phyloP scores from a whole-genome alignment of 1,140 invertebrate species.

The Trachymyrmex cornetzi region DNA sequence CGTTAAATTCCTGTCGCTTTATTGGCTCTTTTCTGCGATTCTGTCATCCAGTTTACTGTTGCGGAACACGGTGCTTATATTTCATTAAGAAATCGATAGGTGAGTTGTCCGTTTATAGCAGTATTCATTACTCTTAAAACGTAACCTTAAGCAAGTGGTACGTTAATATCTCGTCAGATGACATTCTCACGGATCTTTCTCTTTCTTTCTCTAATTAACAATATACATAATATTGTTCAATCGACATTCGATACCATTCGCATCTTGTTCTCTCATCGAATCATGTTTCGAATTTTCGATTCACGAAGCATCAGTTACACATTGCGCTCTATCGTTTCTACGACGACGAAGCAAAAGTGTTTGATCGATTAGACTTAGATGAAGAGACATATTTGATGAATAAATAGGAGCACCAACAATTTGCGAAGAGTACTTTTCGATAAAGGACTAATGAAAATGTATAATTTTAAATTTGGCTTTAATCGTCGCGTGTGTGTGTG shows the following conservation, averaged over 20 bases:
- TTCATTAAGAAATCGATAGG: constrained; percentile 4
- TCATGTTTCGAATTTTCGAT: constrained; percentile 15
- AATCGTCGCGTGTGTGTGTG: not conserved
- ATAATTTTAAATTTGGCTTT: not conserved
- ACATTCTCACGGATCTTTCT: not conserved
- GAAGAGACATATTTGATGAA: not conserved
- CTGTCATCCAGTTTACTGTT: not conserved
- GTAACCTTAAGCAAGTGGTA: constrained; percentile 63
- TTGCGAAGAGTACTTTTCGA: not conserved
- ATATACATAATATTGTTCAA: not conserved
- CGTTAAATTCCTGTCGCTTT: constrained; percentile 28
- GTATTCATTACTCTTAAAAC: constrained; percentile 37
- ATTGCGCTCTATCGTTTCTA: not conserved
- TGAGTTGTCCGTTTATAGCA: constrained; percentile 33
- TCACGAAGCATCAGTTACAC: not conserved
- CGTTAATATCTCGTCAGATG: not conserved
- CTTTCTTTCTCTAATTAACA: not conserved
- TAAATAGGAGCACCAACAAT: not conserved
- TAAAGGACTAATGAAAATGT: not conserved
- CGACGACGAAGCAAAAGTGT: not conserved
- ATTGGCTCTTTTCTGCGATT: constrained; percentile 53
- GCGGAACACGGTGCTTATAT: not conserved
- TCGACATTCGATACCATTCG: not conserved
- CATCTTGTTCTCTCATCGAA: not conserved
- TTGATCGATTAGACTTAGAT: not conserved